A percentile compares a stretch with the other conserved stretches of the same genome.
These are phyloP conservation scores for Nomada goodeniana DNA, from an alignment of 2,888 invertebrate species.

Conservation along the genomic window DNA sequence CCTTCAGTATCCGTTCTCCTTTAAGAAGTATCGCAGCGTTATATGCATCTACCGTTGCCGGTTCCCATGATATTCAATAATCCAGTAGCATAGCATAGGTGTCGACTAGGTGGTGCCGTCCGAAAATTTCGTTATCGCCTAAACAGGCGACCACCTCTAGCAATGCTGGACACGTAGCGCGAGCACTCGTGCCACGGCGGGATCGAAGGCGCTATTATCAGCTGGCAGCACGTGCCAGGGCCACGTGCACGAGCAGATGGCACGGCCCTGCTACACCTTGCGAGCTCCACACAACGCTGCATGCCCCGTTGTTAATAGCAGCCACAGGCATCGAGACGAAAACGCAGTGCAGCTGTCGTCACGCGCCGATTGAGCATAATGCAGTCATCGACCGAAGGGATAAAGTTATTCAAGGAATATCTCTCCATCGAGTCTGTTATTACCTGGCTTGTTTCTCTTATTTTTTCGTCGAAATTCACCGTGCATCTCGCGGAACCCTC, in stretches of 20 bases:
- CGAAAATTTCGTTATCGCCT: slow-evolving; percentile 60
- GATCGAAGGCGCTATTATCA: slow-evolving; percentile 77
- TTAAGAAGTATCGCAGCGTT: not conserved
- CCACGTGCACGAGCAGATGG: slow-evolving; percentile 82
- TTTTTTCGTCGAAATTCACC: too few relatives aligned
- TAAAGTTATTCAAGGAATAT: slow-evolving; percentile 29
- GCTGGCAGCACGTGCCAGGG: slow-evolving; percentile 81
- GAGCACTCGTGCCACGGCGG: slow-evolving; percentile 42
- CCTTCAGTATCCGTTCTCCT: too few relatives aligned
- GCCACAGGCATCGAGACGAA: slow-evolving; percentile 60
- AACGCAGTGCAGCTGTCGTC: slow-evolving; percentile 70
- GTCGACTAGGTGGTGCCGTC: not conserved
- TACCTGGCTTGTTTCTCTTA: not conserved
- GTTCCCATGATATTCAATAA: slow-evolving; percentile 38
- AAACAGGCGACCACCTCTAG: slow-evolving; percentile 41
- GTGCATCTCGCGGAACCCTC: too few relatives aligned
- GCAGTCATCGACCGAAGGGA: slow-evolving; percentile 25
- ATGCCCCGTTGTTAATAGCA: slow-evolving; percentile 74
- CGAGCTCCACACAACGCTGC: slow-evolving; percentile 69
- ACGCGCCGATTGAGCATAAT: slow-evolving; percentile 64
- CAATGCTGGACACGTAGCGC: slow-evolving; percentile 55
- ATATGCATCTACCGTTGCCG: not conserved
- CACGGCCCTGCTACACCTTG: slow-evolving; percentile 81
- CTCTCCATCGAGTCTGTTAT: not conserved
- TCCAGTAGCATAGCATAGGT: slow-evolving; percentile 23